phyloP scores from a whole-genome alignment of 2,888 invertebrate species.

The Leptinotarsa rubiginosa region DNA sequence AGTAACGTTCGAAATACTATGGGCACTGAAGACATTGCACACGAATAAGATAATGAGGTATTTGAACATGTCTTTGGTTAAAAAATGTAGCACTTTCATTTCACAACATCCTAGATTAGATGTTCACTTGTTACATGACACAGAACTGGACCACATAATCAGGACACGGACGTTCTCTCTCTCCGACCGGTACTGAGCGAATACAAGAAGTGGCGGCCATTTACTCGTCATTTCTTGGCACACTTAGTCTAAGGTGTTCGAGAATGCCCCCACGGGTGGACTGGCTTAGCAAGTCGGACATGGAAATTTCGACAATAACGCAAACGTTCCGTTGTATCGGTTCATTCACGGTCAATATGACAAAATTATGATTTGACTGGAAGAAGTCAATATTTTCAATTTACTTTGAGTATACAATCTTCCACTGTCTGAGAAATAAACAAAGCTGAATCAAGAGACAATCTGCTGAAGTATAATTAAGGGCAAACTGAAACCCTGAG shows the following conservation, averaged over 20 bases:
- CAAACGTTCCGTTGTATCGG: neutral
- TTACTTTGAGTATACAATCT: no score
- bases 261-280: constrained; percentile 17
- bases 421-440: no score
- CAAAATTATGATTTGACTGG: no score
- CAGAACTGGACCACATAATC: constrained; percentile 60
- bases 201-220: constrained; percentile 56
- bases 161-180: constrained; percentile 60
- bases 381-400: no score
- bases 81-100: constrained; percentile 35
- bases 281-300: neutral
- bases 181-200: constrained; percentile 58
- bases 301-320: constrained; percentile 2
- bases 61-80: constrained; percentile 44
- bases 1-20: constrained; percentile 57
- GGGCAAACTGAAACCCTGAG: no score
- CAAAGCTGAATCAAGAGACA: no score
- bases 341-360: neutral
- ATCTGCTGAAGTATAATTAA: no score
- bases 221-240: constrained; percentile 64
- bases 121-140: constrained; percentile 22
- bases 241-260: constrained; percentile 52
- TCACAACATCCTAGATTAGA: constrained; percentile 35
- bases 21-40: constrained; percentile 42
- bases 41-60: constrained; percentile 38